These are phyloP conservation scores for Leptobrachium leishanense DNA, from an alignment of 2,113 vertebrate species.

Conservation along the genomic window DNA sequence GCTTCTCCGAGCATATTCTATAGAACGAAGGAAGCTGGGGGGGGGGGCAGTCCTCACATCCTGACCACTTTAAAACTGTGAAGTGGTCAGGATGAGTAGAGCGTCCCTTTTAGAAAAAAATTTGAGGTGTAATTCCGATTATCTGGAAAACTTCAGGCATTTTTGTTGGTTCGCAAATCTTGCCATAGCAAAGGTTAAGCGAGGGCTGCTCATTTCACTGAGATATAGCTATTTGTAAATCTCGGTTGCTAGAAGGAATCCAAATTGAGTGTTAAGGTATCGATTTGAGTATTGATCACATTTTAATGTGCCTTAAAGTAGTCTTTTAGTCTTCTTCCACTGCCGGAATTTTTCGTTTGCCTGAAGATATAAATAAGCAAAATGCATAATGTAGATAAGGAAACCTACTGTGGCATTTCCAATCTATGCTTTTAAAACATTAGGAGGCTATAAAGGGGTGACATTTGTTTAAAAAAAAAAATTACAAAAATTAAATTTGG, in stretches of 20 bases:
- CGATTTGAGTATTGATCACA: constrained; percentile 29
- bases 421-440: constrained; percentile 1
- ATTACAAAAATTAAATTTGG: too few relatives aligned
- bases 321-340: constrained; percentile 13
- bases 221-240: constrained; percentile 26
- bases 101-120: too few relatives aligned
- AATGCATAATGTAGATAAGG: background rate
- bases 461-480: too few relatives aligned
- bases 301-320: constrained; percentile 5
- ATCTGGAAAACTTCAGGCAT: background rate
- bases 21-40: too few relatives aligned
- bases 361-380: constrained; percentile 13
- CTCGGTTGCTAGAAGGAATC: constrained; percentile 3
- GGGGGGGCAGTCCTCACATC: too few relatives aligned
- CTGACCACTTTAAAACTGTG: too few relatives aligned
- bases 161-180: background rate
- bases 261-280: constrained; percentile 29
- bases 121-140: background rate
- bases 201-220: background rate
- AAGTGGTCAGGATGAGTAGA: too few relatives aligned
- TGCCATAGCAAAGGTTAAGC: constrained; percentile 21
- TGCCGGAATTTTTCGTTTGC: background rate
- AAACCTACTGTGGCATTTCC: constrained; percentile 11
- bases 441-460: background rate
- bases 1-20: too few relatives aligned